These are phyloP conservation scores for Scaeva pyrastri DNA, from an alignment of 2,888 invertebrate species.

Conservation along the genomic window DNA sequence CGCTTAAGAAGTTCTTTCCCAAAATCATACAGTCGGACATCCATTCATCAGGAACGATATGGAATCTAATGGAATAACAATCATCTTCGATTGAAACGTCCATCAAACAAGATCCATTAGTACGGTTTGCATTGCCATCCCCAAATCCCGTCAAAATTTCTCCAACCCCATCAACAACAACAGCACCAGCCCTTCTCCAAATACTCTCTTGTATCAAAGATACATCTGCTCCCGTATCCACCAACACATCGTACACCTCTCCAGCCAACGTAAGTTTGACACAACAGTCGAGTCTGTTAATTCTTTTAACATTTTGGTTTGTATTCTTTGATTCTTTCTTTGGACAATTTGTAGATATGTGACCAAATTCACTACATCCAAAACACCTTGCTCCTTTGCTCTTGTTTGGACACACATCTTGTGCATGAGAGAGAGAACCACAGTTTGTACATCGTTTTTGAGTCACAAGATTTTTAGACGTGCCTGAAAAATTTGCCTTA, in stretches of 20 bases:
- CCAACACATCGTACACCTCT: slow-evolving; percentile 11
- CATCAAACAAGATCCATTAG: slow-evolving; percentile 32
- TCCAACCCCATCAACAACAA: slow-evolving; percentile 22
- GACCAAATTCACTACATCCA: slow-evolving; percentile 37
- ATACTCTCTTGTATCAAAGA: slow-evolving; percentile 30
- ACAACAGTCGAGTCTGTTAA: slow-evolving; percentile 27
- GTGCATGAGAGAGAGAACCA: neutral
- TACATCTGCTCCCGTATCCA: slow-evolving; percentile 36
- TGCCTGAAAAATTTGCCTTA: slow-evolving; percentile 8
- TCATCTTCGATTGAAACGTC: slow-evolving; percentile 24
- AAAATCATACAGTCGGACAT: slow-evolving; percentile 1
- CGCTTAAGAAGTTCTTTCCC: slow-evolving; percentile 5
- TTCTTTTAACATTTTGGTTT: neutral
- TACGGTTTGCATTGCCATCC: slow-evolving; percentile 4
- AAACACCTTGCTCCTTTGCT: slow-evolving; percentile 31
- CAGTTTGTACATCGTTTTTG: slow-evolving; percentile 5
- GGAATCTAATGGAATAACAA: slow-evolving; percentile 27
- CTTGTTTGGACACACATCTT: slow-evolving; percentile 11
- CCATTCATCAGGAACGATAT: slow-evolving; percentile 34
- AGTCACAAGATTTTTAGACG: neutral
- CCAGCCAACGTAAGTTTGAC: slow-evolving; percentile 17
- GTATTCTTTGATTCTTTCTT: slow-evolving; percentile 6
- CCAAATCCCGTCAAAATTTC: slow-evolving; percentile 40
- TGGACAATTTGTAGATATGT: slow-evolving; percentile 25
- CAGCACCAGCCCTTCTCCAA: slow-evolving; percentile 32